Evolutionary conservation across 2,113 vertebrate species (phyloP), one percentile per base, ranked within the genome.

Genomic region (Glaucidium brasilianum): DNA sequence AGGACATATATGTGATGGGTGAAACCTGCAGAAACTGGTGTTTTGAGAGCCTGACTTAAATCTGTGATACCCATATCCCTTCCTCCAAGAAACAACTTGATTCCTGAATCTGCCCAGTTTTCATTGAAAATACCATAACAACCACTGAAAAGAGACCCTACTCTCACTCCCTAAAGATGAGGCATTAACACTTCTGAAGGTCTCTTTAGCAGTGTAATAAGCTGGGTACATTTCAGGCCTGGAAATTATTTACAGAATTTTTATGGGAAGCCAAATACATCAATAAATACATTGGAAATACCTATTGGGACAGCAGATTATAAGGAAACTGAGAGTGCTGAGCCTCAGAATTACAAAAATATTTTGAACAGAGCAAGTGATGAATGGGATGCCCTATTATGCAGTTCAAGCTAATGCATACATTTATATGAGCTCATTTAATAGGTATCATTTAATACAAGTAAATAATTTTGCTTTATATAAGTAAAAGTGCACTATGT

Each of bases 191-290:
- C 58, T 92, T 91, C 66, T 43, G 55, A 89, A 78, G 39, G 69
- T 89, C 86, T 78, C 89, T 86, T 73, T 63, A 86, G 34, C 80
- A 75, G 39, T n/a, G 19, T 74, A 74, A 67, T 74, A 91, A 59
- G 27, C 52, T 72, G 75, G 23, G 15, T 79, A 82, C 58, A 5
- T 76, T 90, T 87, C 56, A 75, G 53, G 35, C 45, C 68, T 72
- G 53, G 55, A 83, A 96, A 69, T 93, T 87, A 91, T 66, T 94
- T 90, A 74, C 53, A 43, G 47, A 72, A 53, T 90, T 88, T 85
- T 95, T 78, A 76, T 90, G 69, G 45, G 62, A 88, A 93, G 74
- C 74, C 77, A 94, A 88, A 79, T 88, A 53, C 19, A 53, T 91
- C 81, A 72, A 58, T 81, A 91, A 81, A 67, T 30, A 75, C 58